Evolutionary conservation across 2,888 invertebrate species (phyloP), one percentile per base, ranked within the genome.

Genomic region (Hemaris fuciformis): DNA sequence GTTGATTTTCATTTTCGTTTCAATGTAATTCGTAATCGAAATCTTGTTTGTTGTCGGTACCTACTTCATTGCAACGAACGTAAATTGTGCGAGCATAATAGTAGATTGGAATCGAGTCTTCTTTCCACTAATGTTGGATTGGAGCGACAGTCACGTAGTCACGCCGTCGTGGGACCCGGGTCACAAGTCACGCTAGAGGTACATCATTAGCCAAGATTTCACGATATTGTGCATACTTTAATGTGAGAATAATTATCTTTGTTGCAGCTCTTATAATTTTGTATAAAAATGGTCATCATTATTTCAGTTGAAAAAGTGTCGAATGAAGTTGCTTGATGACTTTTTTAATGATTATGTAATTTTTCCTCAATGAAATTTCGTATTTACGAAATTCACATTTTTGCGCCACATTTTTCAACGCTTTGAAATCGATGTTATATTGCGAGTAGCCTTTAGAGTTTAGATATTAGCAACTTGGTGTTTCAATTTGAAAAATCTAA

Each of bases 181-280:
- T 53, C 48, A 53, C 48, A 53, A 53, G 27, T 31, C 38, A 31
- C n/a, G 27, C n/a, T 18, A 22, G 13, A 31, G 45, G n/a, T 15
- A 31, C 48, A 53, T 20, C 20, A 27, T 46, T 59, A 34, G 23
- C 45, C n/a, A 59, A 6, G 27, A 59, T 59, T 59, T n/a, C 31
- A 8, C 23, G 46, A 34, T 34, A 5, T 34, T 46, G 18, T 34
- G 15, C 46, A 48, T 48, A 53, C 48, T 27, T 27, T 27, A 18
- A 27, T 53, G 27, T 27, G n/a, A 15, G 25, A 53, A 53, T 53
- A 27, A 27, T 53, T 53, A 53, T 18, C 27, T 18, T 8, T 27
- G 1, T 53, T 10, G 8, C 7, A 13, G 15, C 15, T 27, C 15
- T 53, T 25, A 48, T 27, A 7, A 53, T 27, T 27, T 53, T n/a